Base-by-base conservation (phyloP, 2,113 vertebrate genomes). In the Hypanus sabinus region DNA sequence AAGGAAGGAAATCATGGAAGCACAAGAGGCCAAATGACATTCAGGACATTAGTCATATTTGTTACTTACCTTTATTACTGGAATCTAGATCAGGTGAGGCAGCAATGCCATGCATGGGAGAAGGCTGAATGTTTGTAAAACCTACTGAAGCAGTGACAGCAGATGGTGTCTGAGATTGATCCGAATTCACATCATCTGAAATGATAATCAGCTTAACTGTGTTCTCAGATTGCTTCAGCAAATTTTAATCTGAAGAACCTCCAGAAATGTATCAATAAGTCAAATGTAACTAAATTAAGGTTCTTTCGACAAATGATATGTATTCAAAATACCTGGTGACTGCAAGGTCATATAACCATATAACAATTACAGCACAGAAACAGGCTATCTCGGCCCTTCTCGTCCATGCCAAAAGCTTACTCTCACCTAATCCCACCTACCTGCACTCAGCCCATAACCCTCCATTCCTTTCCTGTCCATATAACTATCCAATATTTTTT, bases 141-240 rank as follows among this genome's bases (percentile, higher is more conserved):
- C 97, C 97, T 91, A 93, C 94, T 80, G 4, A 60, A 27, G 94
- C 94, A 93, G 57, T 16, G 71, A 65, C 94, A 9, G 94, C 60
- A 46, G 95, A 94, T 93, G 94, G 90, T 94, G 94, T 94, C 68
- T 93, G 80, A 46, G 95, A 18, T 30, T 94, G 81, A 88, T 94
- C 94, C 36, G 83, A 80, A 79, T 96, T 95, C 9, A 36, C 83
- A 94, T 96, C 97, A 77, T 96, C 95, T 92, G 96, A 95, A 94
- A 90, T 96, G 95, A 98, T 94, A 70, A 97, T 98, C 95, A 98
- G 96, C 94, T 96, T 98, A 94, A 98, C 96, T 20, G 95, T 95
- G 57, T 95, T 95, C 95, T 96, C 97, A 81, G 96, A 94, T 83
- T 97, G 97, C 95, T 98, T 97, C 95, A 98, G 94, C 22, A 98